Conservation (phyloP, 2,888 invertebrate genomes). For the Gibbula magus region DNA sequence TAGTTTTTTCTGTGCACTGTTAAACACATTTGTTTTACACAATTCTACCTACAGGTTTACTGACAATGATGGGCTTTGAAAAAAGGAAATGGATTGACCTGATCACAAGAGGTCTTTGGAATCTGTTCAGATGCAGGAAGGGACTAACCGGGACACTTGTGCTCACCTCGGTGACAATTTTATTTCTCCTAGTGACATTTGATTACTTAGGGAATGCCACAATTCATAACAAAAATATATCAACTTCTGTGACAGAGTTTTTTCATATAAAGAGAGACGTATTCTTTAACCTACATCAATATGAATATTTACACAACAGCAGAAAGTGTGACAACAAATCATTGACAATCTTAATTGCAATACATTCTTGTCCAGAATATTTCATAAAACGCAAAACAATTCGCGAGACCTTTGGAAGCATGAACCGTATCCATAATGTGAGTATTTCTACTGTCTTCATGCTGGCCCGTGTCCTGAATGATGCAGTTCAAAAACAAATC, state of each 20-base stretch:
- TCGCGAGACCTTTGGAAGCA: slow-evolving; percentile 51
- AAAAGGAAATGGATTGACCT: too few relatives aligned
- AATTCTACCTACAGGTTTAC: too few relatives aligned
- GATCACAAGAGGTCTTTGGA: too few relatives aligned
- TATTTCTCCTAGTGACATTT: too few relatives aligned
- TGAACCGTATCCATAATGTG: slow-evolving; percentile 33
- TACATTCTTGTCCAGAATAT: slow-evolving; percentile 50
- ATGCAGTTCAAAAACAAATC: slow-evolving; percentile 34
- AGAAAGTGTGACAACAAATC: slow-evolving; percentile 30
- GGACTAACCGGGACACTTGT: too few relatives aligned
- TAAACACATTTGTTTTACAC: too few relatives aligned
- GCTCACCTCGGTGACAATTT: too few relatives aligned
- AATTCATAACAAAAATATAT: too few relatives aligned
- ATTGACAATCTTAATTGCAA: slow-evolving; percentile 37
- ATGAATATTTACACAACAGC: not conserved
- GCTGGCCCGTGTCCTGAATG: slow-evolving; percentile 32
- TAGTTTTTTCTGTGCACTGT: too few relatives aligned
- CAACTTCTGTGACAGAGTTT: not conserved
- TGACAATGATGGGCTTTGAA: too few relatives aligned
- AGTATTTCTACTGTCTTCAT: slow-evolving; percentile 43
- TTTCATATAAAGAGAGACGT: not conserved
- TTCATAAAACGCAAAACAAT: slow-evolving; percentile 42
- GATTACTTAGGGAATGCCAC: too few relatives aligned
- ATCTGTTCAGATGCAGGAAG: too few relatives aligned
- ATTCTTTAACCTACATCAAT: not conserved